Evolutionary conservation across 2,113 vertebrate genomes (phyloP).

Genomic region (Rattus norvegicus): DNA sequence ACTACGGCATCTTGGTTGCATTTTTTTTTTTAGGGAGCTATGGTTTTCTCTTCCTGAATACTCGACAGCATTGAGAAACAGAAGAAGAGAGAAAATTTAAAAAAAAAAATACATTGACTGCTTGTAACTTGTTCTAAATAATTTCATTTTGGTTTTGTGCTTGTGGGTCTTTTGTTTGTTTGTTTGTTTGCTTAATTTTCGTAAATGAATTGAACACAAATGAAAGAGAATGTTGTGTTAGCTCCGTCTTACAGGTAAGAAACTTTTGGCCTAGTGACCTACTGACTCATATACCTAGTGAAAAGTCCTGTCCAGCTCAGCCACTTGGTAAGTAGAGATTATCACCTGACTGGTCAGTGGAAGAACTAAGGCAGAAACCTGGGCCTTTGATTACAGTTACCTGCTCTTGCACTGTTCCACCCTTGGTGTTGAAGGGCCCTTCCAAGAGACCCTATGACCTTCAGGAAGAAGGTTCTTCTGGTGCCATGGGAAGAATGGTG

Average conservation of each 20-base stretch:
- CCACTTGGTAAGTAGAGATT: background rate
- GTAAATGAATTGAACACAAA: background rate
- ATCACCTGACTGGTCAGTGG: background rate
- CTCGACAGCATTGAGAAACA: background rate
- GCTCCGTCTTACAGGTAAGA: background rate
- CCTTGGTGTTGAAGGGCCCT: background rate
- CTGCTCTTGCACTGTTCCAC: accelerated
- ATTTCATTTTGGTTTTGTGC: background rate
- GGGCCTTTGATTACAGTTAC: background rate
- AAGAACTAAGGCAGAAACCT: background rate
- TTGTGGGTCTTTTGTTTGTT: background rate
- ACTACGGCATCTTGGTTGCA: background rate
- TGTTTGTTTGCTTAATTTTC: background rate
- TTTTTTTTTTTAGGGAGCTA: background rate
- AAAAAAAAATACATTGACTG: background rate
- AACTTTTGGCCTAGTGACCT: background rate
- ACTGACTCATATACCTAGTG: background rate
- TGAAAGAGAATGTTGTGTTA: background rate
- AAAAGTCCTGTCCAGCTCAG: background rate
- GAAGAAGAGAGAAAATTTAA: background rate
- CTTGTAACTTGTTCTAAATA: background rate
- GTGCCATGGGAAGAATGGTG: background rate
- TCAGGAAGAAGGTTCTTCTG: background rate
- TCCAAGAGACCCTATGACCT: background rate
- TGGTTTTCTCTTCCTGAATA: background rate